Conservation (phyloP, 1,140 invertebrate species). For the Trichonephila clavata region DNA sequence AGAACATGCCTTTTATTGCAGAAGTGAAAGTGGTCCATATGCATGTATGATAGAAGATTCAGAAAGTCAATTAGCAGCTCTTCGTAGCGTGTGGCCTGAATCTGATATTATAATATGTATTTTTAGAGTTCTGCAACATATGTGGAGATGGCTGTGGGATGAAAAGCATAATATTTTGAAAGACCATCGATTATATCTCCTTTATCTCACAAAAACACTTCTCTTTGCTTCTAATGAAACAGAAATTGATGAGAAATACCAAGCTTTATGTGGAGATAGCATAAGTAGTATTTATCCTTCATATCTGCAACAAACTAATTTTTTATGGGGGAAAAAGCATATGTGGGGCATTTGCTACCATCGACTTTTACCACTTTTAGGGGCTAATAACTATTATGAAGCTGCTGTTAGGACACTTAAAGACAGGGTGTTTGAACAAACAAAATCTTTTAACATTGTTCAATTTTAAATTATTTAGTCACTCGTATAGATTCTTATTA, state of each 20-base stretch:
- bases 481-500: slow-evolving; percentile 48
- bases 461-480: slow-evolving; percentile 46
- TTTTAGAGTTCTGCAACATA: slow-evolving; percentile 52
- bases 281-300: slow-evolving; percentile 47
- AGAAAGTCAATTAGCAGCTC: slow-evolving; percentile 4
- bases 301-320: slow-evolving; percentile 32
- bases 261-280: slow-evolving; percentile 37
- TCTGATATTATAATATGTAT: slow-evolving; percentile 49
- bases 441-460: slow-evolving; percentile 50
- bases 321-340: slow-evolving; percentile 18
- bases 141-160: slow-evolving; percentile 68
- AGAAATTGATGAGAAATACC: slow-evolving; percentile 63
- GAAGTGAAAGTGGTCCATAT: slow-evolving; percentile 20
- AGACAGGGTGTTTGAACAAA: slow-evolving; percentile 47
- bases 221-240: slow-evolving; percentile 55
- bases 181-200: slow-evolving; percentile 57
- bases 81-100: slow-evolving; percentile 18
- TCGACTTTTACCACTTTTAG: slow-evolving; percentile 5
- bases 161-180: slow-evolving; percentile 61
- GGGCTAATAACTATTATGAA: slow-evolving; percentile 68
- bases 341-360: slow-evolving; percentile 18
- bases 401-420: slow-evolving; percentile 56
- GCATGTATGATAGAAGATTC: slow-evolving; percentile 52
- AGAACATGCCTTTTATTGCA: slow-evolving; percentile 34
- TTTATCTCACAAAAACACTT: slow-evolving; percentile 52